Conservation (phyloP, 2,888 invertebrate genomes). For the Pyrrhia umbra region DNA sequence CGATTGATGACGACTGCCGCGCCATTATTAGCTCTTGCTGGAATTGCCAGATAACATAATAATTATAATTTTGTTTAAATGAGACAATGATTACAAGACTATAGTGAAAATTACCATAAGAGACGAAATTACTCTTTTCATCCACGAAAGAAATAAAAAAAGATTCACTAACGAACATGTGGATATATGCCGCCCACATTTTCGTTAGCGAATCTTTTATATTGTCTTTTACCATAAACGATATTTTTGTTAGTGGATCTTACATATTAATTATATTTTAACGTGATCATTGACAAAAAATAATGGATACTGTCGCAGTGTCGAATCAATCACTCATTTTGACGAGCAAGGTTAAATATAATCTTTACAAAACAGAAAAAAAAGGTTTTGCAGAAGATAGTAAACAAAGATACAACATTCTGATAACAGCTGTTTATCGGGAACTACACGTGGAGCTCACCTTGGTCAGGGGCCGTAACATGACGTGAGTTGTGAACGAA, state of each 20-base stretch:
- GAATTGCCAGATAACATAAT: conserved; percentile 66
- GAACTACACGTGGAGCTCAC: conserved; percentile 4
- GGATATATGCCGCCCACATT: no score
- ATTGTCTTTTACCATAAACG: no score
- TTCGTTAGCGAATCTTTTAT: no score
- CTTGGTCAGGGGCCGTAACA: not conserved
- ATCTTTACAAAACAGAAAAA: conserved; percentile 22
- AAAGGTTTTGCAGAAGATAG: conserved; percentile 8
- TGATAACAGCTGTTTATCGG: conserved; percentile 20
- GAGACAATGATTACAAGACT: not conserved
- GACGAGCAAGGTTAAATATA: conserved; percentile 40
- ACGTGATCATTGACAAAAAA: not conserved
- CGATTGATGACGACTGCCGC: conserved; percentile 89
- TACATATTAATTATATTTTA: no score
- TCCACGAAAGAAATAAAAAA: no score
- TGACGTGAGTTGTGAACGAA: not conserved
- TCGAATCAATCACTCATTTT: conserved; percentile 31
- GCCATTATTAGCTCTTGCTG: conserved; percentile 94
- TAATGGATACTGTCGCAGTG: not conserved
- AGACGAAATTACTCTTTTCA: no score
- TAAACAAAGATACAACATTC: conserved; percentile 12
- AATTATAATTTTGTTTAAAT: not conserved
- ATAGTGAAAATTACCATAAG: not conserved
- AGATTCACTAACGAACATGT: no score
- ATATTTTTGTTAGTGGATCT: no score